These are phyloP conservation scores for Pluvianellus socialis DNA, from an alignment of 2,113 vertebrate species.

Conservation along the genomic window DNA sequence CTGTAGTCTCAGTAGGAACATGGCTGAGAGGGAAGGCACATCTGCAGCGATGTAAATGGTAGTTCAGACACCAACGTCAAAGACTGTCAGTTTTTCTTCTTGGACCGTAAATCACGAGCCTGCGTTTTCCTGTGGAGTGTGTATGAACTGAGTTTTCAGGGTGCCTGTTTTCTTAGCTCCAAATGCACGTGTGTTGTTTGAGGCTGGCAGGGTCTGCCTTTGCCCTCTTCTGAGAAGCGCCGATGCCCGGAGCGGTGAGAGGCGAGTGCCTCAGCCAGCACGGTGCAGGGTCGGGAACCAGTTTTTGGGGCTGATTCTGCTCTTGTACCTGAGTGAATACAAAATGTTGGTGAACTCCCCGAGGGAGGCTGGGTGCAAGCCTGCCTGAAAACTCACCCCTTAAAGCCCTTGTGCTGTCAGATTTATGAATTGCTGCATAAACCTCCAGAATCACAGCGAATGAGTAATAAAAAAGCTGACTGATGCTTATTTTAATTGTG, in stretches of 20 bases:
- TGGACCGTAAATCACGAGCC: not conserved
- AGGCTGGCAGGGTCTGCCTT: not conserved
- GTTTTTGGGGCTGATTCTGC: not conserved
- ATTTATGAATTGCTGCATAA: not conserved
- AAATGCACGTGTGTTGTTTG: not conserved
- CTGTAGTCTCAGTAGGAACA: not conserved
- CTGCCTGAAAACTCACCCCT: not conserved
- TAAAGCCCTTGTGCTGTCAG: not conserved
- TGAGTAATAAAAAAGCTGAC: not conserved
- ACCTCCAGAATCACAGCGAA: not conserved
- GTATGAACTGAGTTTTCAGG: not conserved
- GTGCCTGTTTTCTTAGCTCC: not conserved
- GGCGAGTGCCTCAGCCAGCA: fast-evolving
- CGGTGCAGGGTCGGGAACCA: fast-evolving
- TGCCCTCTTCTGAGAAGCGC: not conserved
- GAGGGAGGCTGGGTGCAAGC: not conserved
- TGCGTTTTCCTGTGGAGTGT: not conserved
- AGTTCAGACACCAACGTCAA: not conserved
- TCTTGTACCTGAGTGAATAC: not conserved
- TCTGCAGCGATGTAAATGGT: fast-evolving
- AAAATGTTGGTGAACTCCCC: not conserved
- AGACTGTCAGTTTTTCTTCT: not conserved
- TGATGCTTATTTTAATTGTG: not conserved
- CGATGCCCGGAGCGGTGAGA: fast-evolving
- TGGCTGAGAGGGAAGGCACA: fast-evolving